Evolutionary conservation across 2,888 invertebrate genomes (phyloP), one percentile per base, ranked within the genome.

Genomic region (Amaurobius ferox): DNA sequence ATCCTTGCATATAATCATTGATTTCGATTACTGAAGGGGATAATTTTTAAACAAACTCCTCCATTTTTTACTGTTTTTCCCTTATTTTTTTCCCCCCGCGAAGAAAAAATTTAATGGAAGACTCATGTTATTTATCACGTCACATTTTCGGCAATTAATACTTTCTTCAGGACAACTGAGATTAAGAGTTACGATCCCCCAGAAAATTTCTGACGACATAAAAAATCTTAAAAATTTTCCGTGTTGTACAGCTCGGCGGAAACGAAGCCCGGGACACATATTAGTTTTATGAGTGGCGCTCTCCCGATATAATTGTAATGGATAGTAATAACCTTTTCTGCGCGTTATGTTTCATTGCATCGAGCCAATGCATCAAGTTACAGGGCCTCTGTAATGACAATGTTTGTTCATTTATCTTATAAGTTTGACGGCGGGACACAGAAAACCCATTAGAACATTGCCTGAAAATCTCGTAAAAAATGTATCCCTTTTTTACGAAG

Each of bases 381-480:
- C 80, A 72, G 66, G 32, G 48, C 35, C 71, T 23, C 77, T 67
- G 74, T 80, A 77, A 83, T 83, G 83, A 77, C 83, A 76, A 70
- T 48, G 44, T 23, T 32, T 35, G 68, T 32, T 76, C 81, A 81
- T 81, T 81, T 81, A 81, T 81, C 81, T 81, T 76, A 32, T 44
- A 76, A 48, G 70, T 61, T 55, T 81, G 81, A 81, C 81, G 81
- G 40, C 70, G 64, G 73, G 83, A 83, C 83, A 83, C 72, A 64
- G 83, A 77, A 83, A 83, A 83, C 76, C 77, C 83, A 83, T 83
- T 83, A 83, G 70, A n/a, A 55, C 39, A 71, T 40, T 77, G 77
- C 77, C 83, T 23, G 77, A 77, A 83, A 83, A 83, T 77, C 77
- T 77, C 70, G 77, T 83, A 76, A 83, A 83, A 81, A 83, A 83